These are phyloP conservation scores for Spodoptera picta DNA, from an alignment of 2,888 invertebrate genomes.

Conservation along the genomic window DNA sequence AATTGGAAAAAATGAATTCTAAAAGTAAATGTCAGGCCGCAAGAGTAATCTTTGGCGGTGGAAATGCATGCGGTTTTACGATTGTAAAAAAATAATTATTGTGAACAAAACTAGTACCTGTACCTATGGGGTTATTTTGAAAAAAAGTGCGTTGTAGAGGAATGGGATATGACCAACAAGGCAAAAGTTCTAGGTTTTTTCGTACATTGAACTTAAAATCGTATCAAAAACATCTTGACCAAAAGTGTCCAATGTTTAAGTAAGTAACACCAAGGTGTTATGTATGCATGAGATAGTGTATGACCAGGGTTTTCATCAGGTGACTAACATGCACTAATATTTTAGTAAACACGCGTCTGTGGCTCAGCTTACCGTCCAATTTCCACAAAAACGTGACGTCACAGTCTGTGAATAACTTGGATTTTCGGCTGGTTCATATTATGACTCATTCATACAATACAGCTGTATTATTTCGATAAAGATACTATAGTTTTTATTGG, in stretches of 20 bases:
- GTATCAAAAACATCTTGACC: no score
- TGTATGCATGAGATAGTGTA: slow-evolving; percentile 1
- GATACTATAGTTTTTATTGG: slow-evolving; percentile 35
- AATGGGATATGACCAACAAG: no score
- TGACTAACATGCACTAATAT: slow-evolving; percentile 38
- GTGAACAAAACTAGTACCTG: slow-evolving; percentile 11
- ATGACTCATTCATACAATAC: slow-evolving; percentile 35
- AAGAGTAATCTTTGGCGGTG: slow-evolving; percentile 57
- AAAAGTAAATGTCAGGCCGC: slow-evolving; percentile 69
- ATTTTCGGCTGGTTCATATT: slow-evolving; percentile 34
- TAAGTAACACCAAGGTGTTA: no score
- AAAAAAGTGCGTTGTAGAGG: slow-evolving; percentile 4
- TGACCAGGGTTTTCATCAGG: slow-evolving; percentile 15
- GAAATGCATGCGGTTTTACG: slow-evolving; percentile 53
- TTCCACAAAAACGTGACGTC: slow-evolving; percentile 47
- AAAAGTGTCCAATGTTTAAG: no score
- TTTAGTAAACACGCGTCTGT: slow-evolving; percentile 16
- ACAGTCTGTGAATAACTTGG: slow-evolving; percentile 17
- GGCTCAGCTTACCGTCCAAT: slow-evolving; percentile 18
- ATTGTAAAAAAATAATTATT: slow-evolving; percentile 36
- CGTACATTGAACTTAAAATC: no score
- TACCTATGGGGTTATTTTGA: not conserved
- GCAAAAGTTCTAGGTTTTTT: no score
- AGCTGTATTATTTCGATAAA: slow-evolving; percentile 25
- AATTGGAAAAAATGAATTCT: slow-evolving; percentile 66